A percentile compares a stretch with the other conserved stretches of the same genome.
These are phyloP conservation scores for Catharus minimus DNA, from an alignment of 2,113 vertebrate genomes.

Conservation along the genomic window DNA sequence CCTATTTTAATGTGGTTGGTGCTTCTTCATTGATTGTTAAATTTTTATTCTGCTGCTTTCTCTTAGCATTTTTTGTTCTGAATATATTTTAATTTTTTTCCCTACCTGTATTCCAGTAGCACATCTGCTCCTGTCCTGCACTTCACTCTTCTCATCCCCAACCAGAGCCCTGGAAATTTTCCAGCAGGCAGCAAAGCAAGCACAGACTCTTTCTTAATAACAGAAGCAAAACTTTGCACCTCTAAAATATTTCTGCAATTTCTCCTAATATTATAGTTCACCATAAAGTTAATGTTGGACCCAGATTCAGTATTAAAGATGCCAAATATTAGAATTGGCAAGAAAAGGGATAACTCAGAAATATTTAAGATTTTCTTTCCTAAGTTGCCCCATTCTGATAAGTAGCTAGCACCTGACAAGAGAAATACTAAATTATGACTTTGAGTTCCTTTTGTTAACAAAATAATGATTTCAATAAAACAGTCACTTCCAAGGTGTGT, in stretches of 20 bases:
- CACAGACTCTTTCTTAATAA: background rate
- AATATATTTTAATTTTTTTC: background rate
- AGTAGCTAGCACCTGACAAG: background rate
- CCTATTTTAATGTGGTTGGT: background rate
- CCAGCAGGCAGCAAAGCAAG: background rate
- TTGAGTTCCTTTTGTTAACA: background rate
- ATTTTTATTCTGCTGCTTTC: background rate
- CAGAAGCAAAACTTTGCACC: background rate
- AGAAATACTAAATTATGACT: background rate
- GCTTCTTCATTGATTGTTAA: background rate
- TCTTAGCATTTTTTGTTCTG: background rate
- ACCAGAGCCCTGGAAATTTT: background rate
- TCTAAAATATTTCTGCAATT: background rate
- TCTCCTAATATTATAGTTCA: background rate
- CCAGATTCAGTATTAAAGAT: background rate
- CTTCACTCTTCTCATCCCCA: background rate
- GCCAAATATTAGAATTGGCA: background rate
- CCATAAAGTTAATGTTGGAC: background rate
- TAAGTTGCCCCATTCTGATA: background rate
- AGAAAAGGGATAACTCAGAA: background rate
- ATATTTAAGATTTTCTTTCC: background rate
- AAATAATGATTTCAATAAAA: background rate
- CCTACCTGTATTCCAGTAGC: background rate
- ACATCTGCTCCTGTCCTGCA: background rate
- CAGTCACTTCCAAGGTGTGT: background rate